Evolutionary conservation across 2,888 invertebrate species (phyloP).

Genomic region (Anaspis maculata): DNA sequence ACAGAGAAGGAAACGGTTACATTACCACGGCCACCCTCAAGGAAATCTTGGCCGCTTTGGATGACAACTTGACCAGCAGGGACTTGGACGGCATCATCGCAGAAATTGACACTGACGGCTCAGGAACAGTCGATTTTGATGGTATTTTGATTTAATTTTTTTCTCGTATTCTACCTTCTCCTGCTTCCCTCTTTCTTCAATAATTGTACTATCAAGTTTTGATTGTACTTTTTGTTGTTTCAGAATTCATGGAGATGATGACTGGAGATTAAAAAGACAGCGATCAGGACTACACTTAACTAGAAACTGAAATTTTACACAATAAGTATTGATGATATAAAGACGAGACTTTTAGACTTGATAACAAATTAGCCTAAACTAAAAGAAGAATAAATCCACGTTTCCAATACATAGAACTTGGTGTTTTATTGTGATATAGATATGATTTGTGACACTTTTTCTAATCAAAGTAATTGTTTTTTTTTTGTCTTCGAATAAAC

Average conservation of each 20-base stretch:
- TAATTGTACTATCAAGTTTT: too few relatives aligned
- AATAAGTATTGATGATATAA: too few relatives aligned
- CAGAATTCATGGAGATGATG: constrained; percentile 95
- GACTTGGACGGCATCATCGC: constrained; percentile 96
- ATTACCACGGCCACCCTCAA: constrained; percentile 85
- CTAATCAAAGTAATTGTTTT: too few relatives aligned
- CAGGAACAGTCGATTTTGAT: constrained; percentile 98
- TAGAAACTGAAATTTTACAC: constrained; percentile 8
- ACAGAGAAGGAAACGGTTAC: constrained; percentile 92
- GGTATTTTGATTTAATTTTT: constrained; percentile 51
- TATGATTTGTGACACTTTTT: too few relatives aligned
- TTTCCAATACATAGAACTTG: too few relatives aligned
- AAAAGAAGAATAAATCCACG: too few relatives aligned
- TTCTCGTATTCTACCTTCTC: neutral
- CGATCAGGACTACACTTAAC: constrained; percentile 1
- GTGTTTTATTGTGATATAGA: too few relatives aligned
- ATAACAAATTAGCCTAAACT: too few relatives aligned
- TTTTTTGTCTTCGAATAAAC: too few relatives aligned
- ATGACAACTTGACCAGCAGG: constrained; percentile 86
- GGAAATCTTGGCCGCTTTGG: constrained; percentile 87
- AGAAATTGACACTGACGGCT: constrained; percentile 96
- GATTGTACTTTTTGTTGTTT: too few relatives aligned
- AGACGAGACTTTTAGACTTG: too few relatives aligned
- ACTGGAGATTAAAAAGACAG: constrained; percentile 62
- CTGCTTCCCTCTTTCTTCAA: constrained; percentile 2